Base-by-base conservation (phyloP, 2,113 vertebrate species). In the Genyomyrus donnyi region DNA sequence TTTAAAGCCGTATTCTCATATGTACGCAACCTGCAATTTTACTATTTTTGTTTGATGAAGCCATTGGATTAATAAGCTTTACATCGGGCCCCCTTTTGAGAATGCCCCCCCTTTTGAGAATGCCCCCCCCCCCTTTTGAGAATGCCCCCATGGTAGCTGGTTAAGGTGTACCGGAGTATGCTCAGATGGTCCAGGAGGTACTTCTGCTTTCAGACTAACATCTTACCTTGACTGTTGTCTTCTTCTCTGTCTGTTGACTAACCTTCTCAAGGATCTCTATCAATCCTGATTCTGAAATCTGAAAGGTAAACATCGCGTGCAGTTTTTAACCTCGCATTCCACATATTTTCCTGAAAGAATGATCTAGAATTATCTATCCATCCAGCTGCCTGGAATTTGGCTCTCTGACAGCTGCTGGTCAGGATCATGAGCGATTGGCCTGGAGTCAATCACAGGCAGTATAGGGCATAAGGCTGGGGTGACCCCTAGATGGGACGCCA, bases 241-340 rank as follows among this genome's bases (percentile, higher is more conserved):
- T 99, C 95, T 99, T 99, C 87, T 99, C 98, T 89, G 97, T 99
- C 94, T 99, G 98, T 91, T 99, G 97, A 94, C 97, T 99, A 92
- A 99, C 98, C 96, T 99, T 99, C 95, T 99, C 97, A 91, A 99
- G 96, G 94, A 99, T 99, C 96, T 99, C 98, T 91, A 99, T 99
- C 93, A 99, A 96, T 83, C 97, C 98, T 45, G 97, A 95, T 91
- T 99, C 98, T 10, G 98, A 96, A 92, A 99, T 96, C 98, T 99
- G 91, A 87, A 91, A 53, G 21, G 91, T 92, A 13, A 11, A 42
- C 62, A 91, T 88, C 39, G 52, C 19, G 10, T 83, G 21, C 56
- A 62, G 56, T 9, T 62, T 62, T n/a, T n/a, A 62, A 62, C 21
- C 56, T 9, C 24, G 3, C 24, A 39, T 45, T 83, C 27, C 31